Percentiles rank a stretch among this genome's conserved stretches.
Evolutionary conservation across 1,140 invertebrate genomes (phyloP).

Genomic region (Acromyrmex charruanus): DNA sequence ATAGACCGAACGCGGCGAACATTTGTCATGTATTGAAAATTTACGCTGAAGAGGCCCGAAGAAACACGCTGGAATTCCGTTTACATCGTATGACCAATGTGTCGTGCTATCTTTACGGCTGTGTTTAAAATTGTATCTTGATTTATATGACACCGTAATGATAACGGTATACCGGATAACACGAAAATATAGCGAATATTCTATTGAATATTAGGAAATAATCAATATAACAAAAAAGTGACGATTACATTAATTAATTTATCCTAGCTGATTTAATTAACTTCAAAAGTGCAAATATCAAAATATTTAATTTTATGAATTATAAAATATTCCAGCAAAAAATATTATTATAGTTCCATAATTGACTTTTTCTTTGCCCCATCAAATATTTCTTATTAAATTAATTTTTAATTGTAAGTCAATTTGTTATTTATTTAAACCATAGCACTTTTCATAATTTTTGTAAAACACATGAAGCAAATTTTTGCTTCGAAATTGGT

Average conservation of each 20-base stretch:
- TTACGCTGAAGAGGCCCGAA: not conserved
- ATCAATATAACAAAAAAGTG: not conserved
- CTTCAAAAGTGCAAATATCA: not conserved
- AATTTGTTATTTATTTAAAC: not conserved
- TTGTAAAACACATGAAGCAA: not conserved
- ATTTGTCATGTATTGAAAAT: slow-evolving; percentile 13
- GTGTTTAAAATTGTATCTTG: slow-evolving; percentile 14
- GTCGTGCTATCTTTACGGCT: not conserved
- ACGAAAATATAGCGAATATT: not conserved
- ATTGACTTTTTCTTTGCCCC: not conserved
- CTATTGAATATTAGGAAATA: not conserved
- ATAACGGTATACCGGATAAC: not conserved
- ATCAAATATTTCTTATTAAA: not conserved
- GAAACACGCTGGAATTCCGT: not conserved
- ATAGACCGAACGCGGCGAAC: not conserved
- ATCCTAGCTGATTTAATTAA: not conserved
- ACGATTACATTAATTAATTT: not conserved
- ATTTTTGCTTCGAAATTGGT: not conserved
- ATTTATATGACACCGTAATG: not conserved
- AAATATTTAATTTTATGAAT: slow-evolving; percentile 1
- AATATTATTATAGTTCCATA: not conserved
- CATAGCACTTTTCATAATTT: not conserved
- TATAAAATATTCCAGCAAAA: not conserved
- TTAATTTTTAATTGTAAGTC: not conserved
- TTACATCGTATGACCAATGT: not conserved